These are phyloP conservation scores for Andrena minutula DNA, from an alignment of 2,888 invertebrate species.

Conservation along the genomic window DNA sequence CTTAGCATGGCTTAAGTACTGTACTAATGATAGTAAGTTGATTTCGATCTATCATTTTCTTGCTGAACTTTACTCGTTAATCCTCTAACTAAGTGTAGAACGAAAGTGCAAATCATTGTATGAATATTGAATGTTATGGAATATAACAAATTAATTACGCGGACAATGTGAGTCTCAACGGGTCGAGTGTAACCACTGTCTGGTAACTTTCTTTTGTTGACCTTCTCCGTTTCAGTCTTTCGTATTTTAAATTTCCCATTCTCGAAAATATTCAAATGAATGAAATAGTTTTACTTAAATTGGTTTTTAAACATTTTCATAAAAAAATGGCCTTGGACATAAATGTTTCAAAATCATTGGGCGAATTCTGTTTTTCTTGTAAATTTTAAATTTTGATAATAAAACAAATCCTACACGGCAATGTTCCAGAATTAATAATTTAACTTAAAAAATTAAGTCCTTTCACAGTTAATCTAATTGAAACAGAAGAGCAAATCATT, in stretches of 20 bases:
- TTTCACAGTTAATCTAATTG: too few relatives aligned
- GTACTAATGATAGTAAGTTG: not conserved
- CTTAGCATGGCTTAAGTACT: not conserved
- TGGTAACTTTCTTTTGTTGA: not conserved
- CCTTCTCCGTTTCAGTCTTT: not conserved
- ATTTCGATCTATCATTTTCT: slow-evolving; percentile 29
- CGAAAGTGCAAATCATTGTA: slow-evolving; percentile 1
- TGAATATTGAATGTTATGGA: slow-evolving; percentile 9
- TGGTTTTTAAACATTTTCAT: too few relatives aligned
- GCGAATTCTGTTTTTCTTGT: too few relatives aligned
- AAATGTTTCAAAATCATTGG: not conserved
- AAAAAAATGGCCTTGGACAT: too few relatives aligned
- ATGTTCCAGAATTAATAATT: too few relatives aligned
- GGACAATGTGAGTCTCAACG: not conserved
- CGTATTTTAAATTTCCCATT: not conserved
- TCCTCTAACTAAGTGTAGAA: not conserved
- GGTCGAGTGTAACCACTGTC: too few relatives aligned
- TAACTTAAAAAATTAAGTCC: too few relatives aligned
- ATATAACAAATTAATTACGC: not conserved
- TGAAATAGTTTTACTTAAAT: too few relatives aligned
- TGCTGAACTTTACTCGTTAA: slow-evolving; percentile 23
- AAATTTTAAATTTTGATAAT: too few relatives aligned
- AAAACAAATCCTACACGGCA: too few relatives aligned
- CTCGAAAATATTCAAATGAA: not conserved
- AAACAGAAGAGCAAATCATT: too few relatives aligned